Evolutionary conservation across 2,888 invertebrate species (phyloP).

Genomic region (Tachystola acroxantha): DNA sequence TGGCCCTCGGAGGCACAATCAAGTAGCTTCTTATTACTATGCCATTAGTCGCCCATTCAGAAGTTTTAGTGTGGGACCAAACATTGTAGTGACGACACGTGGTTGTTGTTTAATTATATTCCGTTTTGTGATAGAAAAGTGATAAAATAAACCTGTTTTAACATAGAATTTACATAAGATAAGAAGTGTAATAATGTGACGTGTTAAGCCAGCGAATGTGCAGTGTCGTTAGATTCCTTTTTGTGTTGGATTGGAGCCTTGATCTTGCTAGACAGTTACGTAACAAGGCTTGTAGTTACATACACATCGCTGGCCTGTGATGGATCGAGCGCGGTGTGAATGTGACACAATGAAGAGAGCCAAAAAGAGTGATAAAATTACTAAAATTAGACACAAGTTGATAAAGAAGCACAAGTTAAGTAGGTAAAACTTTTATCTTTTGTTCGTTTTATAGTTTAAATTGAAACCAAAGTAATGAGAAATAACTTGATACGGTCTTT

Average conservation of each 20-base stretch:
- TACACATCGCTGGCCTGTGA: constrained; percentile 23
- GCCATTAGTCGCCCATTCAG: constrained; percentile 44
- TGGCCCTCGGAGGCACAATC: constrained; percentile 29
- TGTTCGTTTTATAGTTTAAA: background rate
- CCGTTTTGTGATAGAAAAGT: constrained; percentile 7
- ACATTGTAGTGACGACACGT: constrained; percentile 53
- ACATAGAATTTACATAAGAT: background rate
- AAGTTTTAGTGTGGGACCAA: constrained; percentile 49
- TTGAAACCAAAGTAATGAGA: background rate
- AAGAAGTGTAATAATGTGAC: background rate
- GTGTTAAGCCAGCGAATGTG: background rate
- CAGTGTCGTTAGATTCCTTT: constrained; percentile 3
- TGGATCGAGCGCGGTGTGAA: constrained; percentile 39
- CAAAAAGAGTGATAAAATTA: constrained; percentile 57
- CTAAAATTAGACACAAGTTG: constrained; percentile 63
- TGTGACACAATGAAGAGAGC: constrained; percentile 48
- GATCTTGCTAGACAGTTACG: constrained; percentile 7
- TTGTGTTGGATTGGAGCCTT: constrained; percentile 9
- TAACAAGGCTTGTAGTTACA: constrained; percentile 2
- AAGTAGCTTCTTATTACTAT: constrained; percentile 33
- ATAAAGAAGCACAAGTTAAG: constrained; percentile 61
- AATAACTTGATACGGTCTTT: background rate
- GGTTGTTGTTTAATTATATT: constrained; percentile 19
- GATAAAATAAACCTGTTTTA: constrained; percentile 3
- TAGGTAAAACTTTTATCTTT: constrained; percentile 33